These are phyloP conservation scores for Tachuris rubrigastra DNA, from an alignment of 2,113 vertebrate species.

Conservation along the genomic window DNA sequence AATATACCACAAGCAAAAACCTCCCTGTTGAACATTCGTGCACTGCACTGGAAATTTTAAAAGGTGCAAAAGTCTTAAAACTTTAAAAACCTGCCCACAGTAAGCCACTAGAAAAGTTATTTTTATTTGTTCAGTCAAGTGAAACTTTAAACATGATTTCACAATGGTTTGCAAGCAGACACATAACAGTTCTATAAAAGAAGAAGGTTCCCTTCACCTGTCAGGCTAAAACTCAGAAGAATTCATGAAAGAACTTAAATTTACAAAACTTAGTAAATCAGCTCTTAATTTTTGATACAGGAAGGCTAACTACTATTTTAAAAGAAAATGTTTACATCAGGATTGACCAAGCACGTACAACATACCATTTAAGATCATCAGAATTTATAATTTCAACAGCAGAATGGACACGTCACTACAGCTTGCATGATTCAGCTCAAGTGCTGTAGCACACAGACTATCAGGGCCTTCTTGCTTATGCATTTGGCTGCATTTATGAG, in stretches of 20 bases:
- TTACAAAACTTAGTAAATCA: background rate
- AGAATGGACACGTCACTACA: background rate
- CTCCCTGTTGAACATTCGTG: accelerated
- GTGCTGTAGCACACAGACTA: background rate
- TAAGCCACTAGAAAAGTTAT: background rate
- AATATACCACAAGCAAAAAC: accelerated
- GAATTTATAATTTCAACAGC: background rate
- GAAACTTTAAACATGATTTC: background rate
- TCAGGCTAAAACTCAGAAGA: background rate
- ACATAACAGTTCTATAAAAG: background rate
- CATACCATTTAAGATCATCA: accelerated
- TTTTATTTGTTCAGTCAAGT: background rate
- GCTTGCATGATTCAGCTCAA: background rate
- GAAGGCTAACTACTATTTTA: background rate
- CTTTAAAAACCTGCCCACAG: background rate
- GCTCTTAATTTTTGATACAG: background rate
- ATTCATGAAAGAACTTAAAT: background rate
- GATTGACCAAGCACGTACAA: background rate
- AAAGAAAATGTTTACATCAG: background rate
- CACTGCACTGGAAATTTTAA: background rate
- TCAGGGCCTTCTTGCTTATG: background rate
- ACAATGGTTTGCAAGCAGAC: background rate
- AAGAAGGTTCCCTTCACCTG: background rate
- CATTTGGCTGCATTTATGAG: background rate
- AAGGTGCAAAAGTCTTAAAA: background rate